Conservation (phyloP, 2,888 invertebrate species). For the Dicyrtomina minuta region DNA sequence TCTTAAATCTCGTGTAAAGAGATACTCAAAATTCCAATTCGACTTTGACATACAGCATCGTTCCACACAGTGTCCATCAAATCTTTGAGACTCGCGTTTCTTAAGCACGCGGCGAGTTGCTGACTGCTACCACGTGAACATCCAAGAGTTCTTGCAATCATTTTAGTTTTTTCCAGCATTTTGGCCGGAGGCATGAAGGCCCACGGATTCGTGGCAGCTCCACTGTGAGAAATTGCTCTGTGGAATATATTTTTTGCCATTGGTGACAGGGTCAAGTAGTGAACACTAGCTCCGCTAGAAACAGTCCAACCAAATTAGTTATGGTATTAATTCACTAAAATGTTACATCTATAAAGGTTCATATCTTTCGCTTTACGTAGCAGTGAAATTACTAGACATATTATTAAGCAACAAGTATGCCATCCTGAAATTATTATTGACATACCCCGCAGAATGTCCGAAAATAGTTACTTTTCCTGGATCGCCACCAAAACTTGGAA, state of each 20-base stretch:
- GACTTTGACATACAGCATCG: too few species aligned
- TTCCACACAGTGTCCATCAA: too few species aligned
- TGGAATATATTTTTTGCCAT: conserved; percentile 10
- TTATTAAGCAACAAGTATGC: too few species aligned
- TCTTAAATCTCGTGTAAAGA: too few species aligned
- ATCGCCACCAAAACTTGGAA: neutral
- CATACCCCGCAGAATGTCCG: conserved; percentile 1
- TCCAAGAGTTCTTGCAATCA: neutral
- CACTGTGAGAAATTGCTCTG: conserved; percentile 8
- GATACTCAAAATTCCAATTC: too few species aligned
- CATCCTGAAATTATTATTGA: too few species aligned
- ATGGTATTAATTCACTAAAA: neutral
- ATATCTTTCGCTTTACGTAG: too few species aligned
- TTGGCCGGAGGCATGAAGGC: neutral
- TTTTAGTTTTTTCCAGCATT: neutral
- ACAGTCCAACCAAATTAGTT: too few species aligned
- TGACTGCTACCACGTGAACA: neutral
- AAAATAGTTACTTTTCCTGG: neutral
- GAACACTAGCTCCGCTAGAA: neutral
- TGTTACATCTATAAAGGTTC: neutral
- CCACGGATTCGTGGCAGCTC: conserved; percentile 9
- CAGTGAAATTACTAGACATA: neutral
- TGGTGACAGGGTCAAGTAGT: neutral
- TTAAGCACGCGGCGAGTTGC: neutral
- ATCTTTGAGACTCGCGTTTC: neutral